A percentile compares a stretch with the other conserved stretches of the same genome.
Evolutionary conservation across 2,888 invertebrate genomes (phyloP).

Genomic region (Ariolimax columbianus): DNA sequence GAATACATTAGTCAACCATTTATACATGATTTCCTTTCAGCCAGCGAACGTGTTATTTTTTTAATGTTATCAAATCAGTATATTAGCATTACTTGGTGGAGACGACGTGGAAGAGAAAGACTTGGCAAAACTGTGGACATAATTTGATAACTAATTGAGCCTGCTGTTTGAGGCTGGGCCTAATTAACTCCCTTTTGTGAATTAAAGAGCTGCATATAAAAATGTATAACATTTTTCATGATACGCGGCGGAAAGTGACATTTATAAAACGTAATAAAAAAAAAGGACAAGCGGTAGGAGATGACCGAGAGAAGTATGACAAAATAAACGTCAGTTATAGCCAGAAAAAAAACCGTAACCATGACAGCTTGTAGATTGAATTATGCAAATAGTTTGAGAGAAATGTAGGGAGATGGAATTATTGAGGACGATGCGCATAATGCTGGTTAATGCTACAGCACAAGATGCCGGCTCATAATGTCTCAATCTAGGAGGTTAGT

Average conservation of each 20-base stretch:
- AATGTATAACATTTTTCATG: not conserved
- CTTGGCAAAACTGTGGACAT: not conserved
- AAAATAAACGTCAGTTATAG: not conserved
- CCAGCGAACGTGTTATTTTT: no score
- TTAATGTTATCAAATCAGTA: no score
- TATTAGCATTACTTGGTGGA: not conserved
- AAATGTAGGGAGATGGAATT: conserved; percentile 1
- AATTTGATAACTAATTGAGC: conserved; percentile 13
- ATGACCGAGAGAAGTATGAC: not conserved
- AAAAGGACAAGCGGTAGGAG: no score
- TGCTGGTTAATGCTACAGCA: not conserved
- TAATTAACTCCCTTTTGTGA: conserved; percentile 26
- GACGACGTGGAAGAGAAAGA: not conserved
- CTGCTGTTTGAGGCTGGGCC: not conserved
- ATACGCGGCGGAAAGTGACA: not conserved
- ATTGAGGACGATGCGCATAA: not conserved
- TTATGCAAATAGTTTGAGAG: conserved; percentile 19
- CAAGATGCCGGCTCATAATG: conserved; percentile 9
- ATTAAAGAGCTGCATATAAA: conserved; percentile 19
- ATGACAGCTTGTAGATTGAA: not conserved
- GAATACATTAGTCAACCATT: no score
- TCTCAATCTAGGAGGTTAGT: not conserved
- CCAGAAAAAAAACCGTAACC: not conserved
- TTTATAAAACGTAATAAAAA: not conserved
- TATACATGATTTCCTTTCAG: no score